Conservation (phyloP, 2,888 invertebrate genomes). For the Chelonus formosanus region DNA sequence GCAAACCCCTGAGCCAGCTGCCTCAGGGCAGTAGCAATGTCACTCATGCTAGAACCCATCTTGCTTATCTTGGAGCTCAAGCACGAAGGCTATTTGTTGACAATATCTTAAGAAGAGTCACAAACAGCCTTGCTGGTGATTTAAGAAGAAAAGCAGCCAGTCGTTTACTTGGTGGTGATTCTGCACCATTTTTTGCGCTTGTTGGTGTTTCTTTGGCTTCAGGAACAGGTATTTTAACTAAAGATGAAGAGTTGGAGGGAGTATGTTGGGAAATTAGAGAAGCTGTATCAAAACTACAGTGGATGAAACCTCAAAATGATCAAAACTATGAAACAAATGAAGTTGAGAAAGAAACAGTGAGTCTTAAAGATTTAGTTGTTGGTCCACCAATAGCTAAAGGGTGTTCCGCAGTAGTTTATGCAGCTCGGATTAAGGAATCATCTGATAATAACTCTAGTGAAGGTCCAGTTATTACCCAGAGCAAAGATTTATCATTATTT, state of each 20-base stretch:
- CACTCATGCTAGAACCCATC: conserved; percentile 49
- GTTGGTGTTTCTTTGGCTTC: conserved; percentile 79
- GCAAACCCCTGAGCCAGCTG: conserved; percentile 59
- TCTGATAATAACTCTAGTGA: conserved; percentile 34
- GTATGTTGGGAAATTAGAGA: conserved; percentile 81
- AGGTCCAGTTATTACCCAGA: conserved; percentile 40
- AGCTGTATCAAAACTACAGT: conserved; percentile 70
- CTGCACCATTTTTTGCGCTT: conserved; percentile 78
- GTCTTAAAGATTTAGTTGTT: conserved; percentile 72
- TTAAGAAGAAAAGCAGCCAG: conserved; percentile 72
- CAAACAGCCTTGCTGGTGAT: conserved; percentile 73
- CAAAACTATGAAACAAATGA: conserved; percentile 62
- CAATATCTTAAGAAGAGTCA: conserved; percentile 75
- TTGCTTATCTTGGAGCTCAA: conserved; percentile 67
- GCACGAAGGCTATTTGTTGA: conserved; percentile 75
- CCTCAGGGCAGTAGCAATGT: conserved; percentile 52
- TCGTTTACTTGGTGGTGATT: conserved; percentile 73
- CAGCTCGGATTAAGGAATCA: conserved; percentile 68
- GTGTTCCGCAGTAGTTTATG: conserved; percentile 82
- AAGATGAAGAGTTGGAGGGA: conserved; percentile 80
- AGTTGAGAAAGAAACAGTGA: conserved; percentile 65
- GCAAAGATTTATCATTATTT: conserved; percentile 60
- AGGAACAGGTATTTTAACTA: conserved; percentile 77
- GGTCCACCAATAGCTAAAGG: conserved; percentile 81
- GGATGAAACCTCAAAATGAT: conserved; percentile 66